Base-by-base conservation (phyloP, 2,113 vertebrate genomes). In the Cololabis saira region DNA sequence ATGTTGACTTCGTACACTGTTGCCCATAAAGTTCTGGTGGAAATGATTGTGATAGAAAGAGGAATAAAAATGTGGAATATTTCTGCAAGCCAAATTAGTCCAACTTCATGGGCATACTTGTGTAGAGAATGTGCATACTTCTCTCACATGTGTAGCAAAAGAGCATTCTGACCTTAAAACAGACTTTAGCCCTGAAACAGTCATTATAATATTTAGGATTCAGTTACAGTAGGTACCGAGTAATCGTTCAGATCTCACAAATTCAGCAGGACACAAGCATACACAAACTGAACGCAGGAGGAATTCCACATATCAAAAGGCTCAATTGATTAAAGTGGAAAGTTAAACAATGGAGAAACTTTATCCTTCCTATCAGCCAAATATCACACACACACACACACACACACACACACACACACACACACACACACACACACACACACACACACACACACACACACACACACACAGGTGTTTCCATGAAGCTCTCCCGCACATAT, bases 261-360 rank as follows among this genome's bases (percentile, higher is more conserved):
- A 11, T 27, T 15, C 15, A 45, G 4, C 2, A 11, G 24, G 27
- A 27, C 19, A 44, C 13, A 51, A 5, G 13, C 16, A 58, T 5
- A 53, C 15, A 37, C 2, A 33, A 1, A 3, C 21, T 17, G n/a
- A n/a, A n/a, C n/a, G n/a, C n/a, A n/a, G n/a, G n/a, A n/a, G n/a
- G 33, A 37, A 37, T 37, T 76, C 61, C 50, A 57, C 65, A 61
- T 71, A 59, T 78, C 43, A 67, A 81, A n/a, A 47, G n/a, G 10
- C 51, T 15, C 63, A 62, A 56, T 43, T 16, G 3, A 40, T 55
- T 3, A 62, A 51, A 30, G n/a, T 43, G 65, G 40, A 71, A 61
- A 42, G 21, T 2, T 58, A 55, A 19, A 82, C 73, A 85, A 83
- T 67, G 42, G 44, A 61, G 82, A 80, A 82, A 78, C 70, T 33